These are phyloP conservation scores for Eriosoma lanigerum DNA, from an alignment of 1,140 invertebrate species.

Conservation along the genomic window DNA sequence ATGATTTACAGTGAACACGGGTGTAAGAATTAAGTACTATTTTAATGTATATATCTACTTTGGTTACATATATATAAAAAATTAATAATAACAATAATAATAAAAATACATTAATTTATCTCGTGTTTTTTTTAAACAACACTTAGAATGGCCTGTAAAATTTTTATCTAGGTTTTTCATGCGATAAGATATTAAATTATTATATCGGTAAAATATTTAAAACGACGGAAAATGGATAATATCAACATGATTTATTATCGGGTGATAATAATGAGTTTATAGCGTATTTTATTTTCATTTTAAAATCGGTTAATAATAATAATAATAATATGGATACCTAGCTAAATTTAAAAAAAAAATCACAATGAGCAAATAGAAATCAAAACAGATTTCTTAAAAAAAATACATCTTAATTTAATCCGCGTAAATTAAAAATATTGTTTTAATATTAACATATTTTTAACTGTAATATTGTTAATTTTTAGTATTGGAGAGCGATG, in stretches of 20 bases:
- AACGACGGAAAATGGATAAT: not conserved
- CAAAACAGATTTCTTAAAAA: too few species aligned
- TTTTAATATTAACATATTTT: not conserved
- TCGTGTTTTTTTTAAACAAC: not conserved
- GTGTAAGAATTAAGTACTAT: not conserved
- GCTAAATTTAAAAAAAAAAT: too few species aligned
- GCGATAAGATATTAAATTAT: not conserved
- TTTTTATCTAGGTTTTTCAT: not conserved
- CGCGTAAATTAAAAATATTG: too few species aligned
- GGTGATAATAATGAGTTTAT: slow-evolving; percentile 1
- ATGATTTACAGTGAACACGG: not conserved
- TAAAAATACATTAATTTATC: not conserved
- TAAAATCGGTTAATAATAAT: too few species aligned
- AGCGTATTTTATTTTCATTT: not conserved
- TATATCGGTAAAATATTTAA: not conserved
- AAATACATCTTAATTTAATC: too few species aligned
- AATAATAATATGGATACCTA: too few species aligned
- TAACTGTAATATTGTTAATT: not conserved
- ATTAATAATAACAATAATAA: too few species aligned
- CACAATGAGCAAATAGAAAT: too few species aligned
- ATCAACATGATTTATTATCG: not conserved
- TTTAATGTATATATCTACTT: not conserved
- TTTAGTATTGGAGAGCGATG: slow-evolving; percentile 16
- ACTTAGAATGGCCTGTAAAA: not conserved
- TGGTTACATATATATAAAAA: not conserved